phyloP scores from a whole-genome alignment of 1,140 invertebrate genomes.

The Chymomyza costata region DNA sequence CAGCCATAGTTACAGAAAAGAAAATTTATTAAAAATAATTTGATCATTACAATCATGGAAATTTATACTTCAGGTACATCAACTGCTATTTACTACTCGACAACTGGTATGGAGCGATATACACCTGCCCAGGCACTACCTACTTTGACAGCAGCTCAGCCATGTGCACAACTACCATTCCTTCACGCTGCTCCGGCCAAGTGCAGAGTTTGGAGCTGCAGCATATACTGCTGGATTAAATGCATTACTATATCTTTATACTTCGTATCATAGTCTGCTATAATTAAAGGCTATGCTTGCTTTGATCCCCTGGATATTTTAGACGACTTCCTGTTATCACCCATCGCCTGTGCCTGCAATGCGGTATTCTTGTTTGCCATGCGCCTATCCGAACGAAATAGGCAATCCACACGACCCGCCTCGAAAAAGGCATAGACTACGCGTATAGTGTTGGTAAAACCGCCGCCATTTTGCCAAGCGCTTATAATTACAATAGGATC shows the following conservation, averaged over 20 bases:
- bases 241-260: too few species aligned
- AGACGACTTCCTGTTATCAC: too few species aligned
- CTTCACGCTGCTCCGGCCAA: slow-evolving; percentile 18
- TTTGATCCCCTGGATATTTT: too few species aligned
- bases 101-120: slow-evolving; percentile 22
- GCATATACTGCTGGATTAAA: background rate
- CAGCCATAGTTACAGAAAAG: background rate
- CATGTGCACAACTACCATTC: slow-evolving; percentile 21
- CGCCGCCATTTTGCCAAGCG: slow-evolving; percentile 96
- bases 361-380: slow-evolving; percentile 31
- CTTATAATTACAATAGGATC: slow-evolving; percentile 95
- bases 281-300: too few species aligned
- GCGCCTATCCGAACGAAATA: slow-evolving; percentile 35
- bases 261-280: too few species aligned
- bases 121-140: slow-evolving; percentile 34
- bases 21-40: background rate
- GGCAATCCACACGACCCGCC: slow-evolving; percentile 50
- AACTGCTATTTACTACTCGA: slow-evolving; percentile 3
- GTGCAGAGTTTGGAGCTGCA: background rate
- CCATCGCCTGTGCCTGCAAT: slow-evolving; percentile 19
- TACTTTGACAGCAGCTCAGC: slow-evolving; percentile 29
- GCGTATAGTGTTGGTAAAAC: slow-evolving; percentile 97
- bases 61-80: slow-evolving; percentile 20
- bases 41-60: background rate
- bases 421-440: slow-evolving; percentile 86